These are phyloP conservation scores for Oscarella lobularis DNA, from an alignment of 37 sponge, comb jelly and placozoan species.

Conservation along the genomic window DNA sequence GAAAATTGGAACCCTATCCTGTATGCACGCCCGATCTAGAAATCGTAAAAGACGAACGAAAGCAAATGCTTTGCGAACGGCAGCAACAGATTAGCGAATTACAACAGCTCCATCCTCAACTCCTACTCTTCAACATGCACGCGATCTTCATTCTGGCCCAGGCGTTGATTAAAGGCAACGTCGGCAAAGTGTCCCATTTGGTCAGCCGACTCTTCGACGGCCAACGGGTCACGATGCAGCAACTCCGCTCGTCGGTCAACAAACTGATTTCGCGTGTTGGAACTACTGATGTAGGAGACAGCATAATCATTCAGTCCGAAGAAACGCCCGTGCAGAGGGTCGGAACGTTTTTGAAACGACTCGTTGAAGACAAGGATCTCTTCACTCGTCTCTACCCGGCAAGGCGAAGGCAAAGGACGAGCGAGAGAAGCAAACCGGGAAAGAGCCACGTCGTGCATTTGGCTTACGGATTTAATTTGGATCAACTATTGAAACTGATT, in stretches of 20 bases:
- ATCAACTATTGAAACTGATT: slow-evolving; percentile 33
- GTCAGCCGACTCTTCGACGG: background rate
- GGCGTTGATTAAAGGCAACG: background rate
- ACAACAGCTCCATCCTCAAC: slow-evolving; percentile 20
- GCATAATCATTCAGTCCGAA: background rate
- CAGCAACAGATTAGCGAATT: slow-evolving; percentile 20
- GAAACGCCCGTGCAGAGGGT: background rate
- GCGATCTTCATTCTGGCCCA: background rate
- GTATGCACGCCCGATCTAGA: background rate
- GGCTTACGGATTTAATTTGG: background rate
- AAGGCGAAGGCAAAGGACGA: slow-evolving; percentile 8
- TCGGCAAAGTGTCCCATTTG: background rate
- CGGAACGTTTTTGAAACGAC: background rate
- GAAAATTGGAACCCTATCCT: background rate
- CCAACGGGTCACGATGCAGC: background rate
- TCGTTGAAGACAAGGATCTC: background rate
- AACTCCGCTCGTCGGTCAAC: background rate
- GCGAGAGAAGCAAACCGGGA: background rate
- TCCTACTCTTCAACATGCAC: slow-evolving; percentile 53
- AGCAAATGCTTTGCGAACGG: slow-evolving; percentile 31
- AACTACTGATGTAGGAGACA: too few species aligned
- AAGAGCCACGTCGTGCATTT: slow-evolving; percentile 8
- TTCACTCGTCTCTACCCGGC: background rate
- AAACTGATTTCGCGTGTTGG: too few species aligned
- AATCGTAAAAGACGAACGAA: slow-evolving; percentile 19